phyloP scores from a whole-genome alignment of 2,113 vertebrate genomes.

The Microcebus ravelobensis region DNA sequence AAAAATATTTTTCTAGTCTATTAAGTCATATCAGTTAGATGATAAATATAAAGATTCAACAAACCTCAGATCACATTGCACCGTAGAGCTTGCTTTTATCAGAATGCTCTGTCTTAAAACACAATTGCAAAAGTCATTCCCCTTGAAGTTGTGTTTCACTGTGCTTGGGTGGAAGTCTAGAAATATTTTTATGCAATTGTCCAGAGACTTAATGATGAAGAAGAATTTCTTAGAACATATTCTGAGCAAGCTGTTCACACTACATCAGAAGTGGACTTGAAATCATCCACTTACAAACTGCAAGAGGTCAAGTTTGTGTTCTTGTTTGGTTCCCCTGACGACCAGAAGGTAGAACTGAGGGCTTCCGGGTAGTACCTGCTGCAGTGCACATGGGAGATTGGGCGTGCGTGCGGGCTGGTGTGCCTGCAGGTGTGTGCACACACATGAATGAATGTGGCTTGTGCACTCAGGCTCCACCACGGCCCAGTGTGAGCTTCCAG shows the following conservation, averaged over 20 bases:
- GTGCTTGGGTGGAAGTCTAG: not conserved
- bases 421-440: rapidly evolving
- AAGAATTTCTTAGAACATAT: conserved; percentile 49
- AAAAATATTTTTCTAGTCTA: not conserved
- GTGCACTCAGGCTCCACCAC: not conserved
- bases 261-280: conserved; percentile 24
- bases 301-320: conserved; percentile 77
- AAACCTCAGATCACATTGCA: not conserved
- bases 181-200: conserved; percentile 15
- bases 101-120: not conserved
- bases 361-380: not conserved
- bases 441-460: rapidly evolving
- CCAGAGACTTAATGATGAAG: conserved; percentile 1
- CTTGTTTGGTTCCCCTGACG: conserved; percentile 77
- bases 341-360: conserved; percentile 55
- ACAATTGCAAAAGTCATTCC: not conserved
- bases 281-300: conserved; percentile 46
- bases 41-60: not conserved
- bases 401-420: rapidly evolving
- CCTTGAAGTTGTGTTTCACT: not conserved
- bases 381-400: not conserved
- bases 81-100: not conserved
- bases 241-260: not conserved
- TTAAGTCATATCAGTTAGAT: not conserved
- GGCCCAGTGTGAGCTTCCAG: not conserved